These are phyloP conservation scores for Sylvietta virens DNA, from an alignment of 2,113 vertebrate genomes.

Conservation along the genomic window DNA sequence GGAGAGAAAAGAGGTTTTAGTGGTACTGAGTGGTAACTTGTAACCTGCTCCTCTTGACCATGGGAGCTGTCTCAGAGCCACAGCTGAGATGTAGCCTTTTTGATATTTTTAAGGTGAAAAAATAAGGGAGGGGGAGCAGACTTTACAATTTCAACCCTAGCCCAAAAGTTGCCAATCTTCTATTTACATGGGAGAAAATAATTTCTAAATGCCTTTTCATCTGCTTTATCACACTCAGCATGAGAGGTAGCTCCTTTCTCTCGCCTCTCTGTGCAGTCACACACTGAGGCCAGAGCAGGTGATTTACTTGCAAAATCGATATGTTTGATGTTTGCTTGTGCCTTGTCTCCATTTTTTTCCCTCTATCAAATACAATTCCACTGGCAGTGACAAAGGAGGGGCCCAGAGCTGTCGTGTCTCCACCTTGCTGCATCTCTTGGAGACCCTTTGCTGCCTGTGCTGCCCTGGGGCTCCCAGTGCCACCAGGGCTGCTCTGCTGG, in stretches of 20 bases:
- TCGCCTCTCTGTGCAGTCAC: neutral
- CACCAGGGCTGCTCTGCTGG: neutral
- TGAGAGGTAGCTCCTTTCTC: constrained; percentile 9
- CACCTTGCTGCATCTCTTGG: rapidly evolving
- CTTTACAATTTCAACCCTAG: neutral
- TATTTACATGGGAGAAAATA: neutral
- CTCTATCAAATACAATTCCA: constrained; percentile 34
- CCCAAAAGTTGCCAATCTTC: neutral
- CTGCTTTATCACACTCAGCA: neutral
- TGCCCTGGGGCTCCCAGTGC: neutral
- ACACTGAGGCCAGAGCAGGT: neutral
- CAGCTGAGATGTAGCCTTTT: neutral
- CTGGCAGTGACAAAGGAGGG: neutral
- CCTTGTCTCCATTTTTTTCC: constrained; percentile 36
- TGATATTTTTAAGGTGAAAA: constrained; percentile 11
- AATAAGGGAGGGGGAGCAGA: neutral
- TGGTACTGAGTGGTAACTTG: neutral
- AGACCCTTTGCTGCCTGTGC: neutral
- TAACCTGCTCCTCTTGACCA: neutral
- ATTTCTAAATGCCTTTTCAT: constrained; percentile 33
- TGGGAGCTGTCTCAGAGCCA: neutral
- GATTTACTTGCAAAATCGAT: constrained; percentile 55
- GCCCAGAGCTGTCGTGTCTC: neutral
- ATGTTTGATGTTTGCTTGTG: constrained; percentile 61
- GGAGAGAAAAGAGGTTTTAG: constrained; percentile 8